Evolutionary conservation across 2,888 invertebrate genomes (phyloP).

Genomic region (Athrips mouffetella): DNA sequence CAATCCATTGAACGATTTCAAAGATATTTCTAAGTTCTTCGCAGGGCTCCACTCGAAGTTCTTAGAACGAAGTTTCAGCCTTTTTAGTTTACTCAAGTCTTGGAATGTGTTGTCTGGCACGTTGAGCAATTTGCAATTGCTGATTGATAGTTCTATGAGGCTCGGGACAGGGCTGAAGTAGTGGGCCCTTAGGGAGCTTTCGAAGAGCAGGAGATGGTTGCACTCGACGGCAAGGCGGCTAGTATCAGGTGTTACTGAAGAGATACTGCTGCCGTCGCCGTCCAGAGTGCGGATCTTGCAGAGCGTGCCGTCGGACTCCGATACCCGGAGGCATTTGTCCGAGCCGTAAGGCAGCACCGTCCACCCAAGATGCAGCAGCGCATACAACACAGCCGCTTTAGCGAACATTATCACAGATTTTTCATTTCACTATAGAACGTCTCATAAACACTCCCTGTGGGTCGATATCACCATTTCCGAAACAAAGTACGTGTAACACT

Average conservation of each 20-base stretch:
- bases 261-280: constrained; percentile 81
- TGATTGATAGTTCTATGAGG: constrained; percentile 85
- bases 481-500: constrained; percentile 73
- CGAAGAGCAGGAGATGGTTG: constrained; percentile 86
- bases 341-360: constrained; percentile 74
- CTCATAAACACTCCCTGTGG: constrained; percentile 77
- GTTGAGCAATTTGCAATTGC: constrained; percentile 87
- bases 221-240: constrained; percentile 86
- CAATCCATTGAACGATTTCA: constrained; percentile 85
- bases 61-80: constrained; percentile 86
- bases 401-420: constrained; percentile 76
- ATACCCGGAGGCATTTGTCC: constrained; percentile 68
- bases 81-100: constrained; percentile 87
- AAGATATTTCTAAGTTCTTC: constrained; percentile 85
- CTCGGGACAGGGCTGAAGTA: constrained; percentile 85
- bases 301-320: constrained; percentile 75
- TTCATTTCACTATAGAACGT: constrained; percentile 73
- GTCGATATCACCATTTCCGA: constrained; percentile 79
- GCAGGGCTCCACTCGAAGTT: constrained; percentile 88
- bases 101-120: constrained; percentile 88
- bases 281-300: constrained; percentile 86
- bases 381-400: constrained; percentile 67
- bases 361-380: constrained; percentile 75
- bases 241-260: constrained; percentile 81
- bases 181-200: constrained; percentile 85